Evolutionary conservation across 2,113 vertebrate species (phyloP), one percentile per base, ranked within the genome.

Genomic region (Atractosteus spatula): DNA sequence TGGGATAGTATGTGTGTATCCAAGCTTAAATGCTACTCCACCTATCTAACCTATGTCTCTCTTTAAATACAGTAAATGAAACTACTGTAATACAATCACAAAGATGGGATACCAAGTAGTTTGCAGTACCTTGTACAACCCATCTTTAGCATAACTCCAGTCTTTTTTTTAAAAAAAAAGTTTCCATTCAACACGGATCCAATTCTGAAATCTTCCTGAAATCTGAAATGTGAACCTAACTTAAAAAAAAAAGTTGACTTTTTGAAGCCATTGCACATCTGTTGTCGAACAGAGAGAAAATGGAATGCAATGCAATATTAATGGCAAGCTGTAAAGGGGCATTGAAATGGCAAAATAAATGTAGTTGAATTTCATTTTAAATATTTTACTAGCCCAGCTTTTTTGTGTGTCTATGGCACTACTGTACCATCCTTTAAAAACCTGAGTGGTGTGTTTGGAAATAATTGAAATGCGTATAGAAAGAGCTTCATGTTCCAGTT

Each of bases 341-440:
- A 1, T 16, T 59, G 29, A 8, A 69, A 64, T 68, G 70, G 68
- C 57, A 71, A 68, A 71, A 65, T 68, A 76, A 68, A 76, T 71
- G 70, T 29, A 56, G 57, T 65, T 76, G 74, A 76, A 75, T 76
- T 71, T 72, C 43, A 65, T 71, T 59, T 54, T 76, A 67, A 76
- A 76, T 71, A 72, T 76, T 76, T 76, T 69, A 76, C 66, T 55
- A 64, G 54, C 47, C 5, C 44, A 63, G 63, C 63, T 61, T 71
- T 47, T 45, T 66, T 45, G 63, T 61, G 14, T 64, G 62, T 71
- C 62, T 71, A 12, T 64, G 45, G 47, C 70, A 71, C 43, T 66
- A 44, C 64, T 66, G 43, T 13, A 4, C 64, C 14, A 66, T 45
- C 44, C 64, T 66, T 66, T 66, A 42, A 66, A 8, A 66, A 13